Evolutionary conservation across 2,888 invertebrate genomes (phyloP).

Genomic region (Cyclophora albipunctata): DNA sequence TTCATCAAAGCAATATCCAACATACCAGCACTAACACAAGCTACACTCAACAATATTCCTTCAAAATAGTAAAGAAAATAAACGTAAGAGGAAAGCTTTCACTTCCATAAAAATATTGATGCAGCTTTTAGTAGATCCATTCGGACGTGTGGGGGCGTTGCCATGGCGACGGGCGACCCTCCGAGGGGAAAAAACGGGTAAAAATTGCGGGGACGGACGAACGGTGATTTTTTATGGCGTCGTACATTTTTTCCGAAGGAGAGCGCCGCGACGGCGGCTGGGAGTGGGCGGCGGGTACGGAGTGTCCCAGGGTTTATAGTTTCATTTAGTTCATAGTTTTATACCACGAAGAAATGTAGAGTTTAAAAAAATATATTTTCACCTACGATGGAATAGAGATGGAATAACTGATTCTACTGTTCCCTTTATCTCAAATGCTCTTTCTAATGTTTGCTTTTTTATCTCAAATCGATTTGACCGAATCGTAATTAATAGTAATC

Average conservation of each 20-base stretch:
- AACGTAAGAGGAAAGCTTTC: conserved; percentile 27
- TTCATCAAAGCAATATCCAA: no score
- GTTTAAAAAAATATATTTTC: no score
- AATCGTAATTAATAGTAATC: no score
- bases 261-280: conserved; percentile 49
- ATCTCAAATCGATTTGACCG: no score
- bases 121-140: conserved; percentile 47
- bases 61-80: conserved; percentile 16
- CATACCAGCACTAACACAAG: no score
- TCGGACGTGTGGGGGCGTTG: conserved; percentile 46
- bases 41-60: background rate
- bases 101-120: conserved; percentile 65
- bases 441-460: no score
- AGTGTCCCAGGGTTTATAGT: conserved; percentile 18
- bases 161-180: conserved; percentile 66
- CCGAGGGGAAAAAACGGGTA: conserved; percentile 73
- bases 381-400: no score
- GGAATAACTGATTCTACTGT: no score
- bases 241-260: conserved; percentile 68
- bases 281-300: conserved; percentile 45
- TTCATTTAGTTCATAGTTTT: no score
- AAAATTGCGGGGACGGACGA: conserved; percentile 70
- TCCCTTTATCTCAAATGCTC: no score
- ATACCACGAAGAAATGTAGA: no score
- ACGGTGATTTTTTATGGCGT: conserved; percentile 74